Evolutionary conservation across 92 coral and sea anemone genomes (phyloP).

Genomic region (Palythoa grandis): DNA sequence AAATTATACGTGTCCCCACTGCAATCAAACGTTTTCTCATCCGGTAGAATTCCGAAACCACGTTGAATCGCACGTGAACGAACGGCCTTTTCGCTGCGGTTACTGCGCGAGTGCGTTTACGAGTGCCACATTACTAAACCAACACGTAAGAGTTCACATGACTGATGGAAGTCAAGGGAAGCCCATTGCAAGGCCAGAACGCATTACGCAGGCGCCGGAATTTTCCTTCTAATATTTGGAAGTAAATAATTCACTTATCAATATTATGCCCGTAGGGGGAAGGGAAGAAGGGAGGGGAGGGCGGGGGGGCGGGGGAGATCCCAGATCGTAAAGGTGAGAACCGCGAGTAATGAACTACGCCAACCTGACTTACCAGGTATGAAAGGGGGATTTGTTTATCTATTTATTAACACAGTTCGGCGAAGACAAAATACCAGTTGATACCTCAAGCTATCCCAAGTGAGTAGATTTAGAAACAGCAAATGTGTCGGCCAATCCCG

Average conservation of each 20-base stretch:
- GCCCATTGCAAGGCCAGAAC: slow-evolving; percentile 66
- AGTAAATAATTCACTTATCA: no score
- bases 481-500: neutral
- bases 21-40: slow-evolving; percentile 84
- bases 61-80: slow-evolving; percentile 94
- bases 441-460: neutral
- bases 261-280: no score
- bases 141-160: slow-evolving; percentile 95
- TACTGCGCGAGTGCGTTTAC: slow-evolving; percentile 95
- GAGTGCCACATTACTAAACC: slow-evolving; percentile 84
- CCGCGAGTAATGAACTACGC: no score
- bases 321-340: no score
- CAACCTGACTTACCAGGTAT: no score
- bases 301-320: no score
- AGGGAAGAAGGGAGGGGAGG: no score
- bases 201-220: slow-evolving; percentile 56
- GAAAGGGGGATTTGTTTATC: no score
- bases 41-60: slow-evolving; percentile 93
- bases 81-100: slow-evolving; percentile 94
- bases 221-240: slow-evolving; percentile 3
- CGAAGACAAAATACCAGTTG: neutral
- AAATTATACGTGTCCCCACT: slow-evolving; percentile 87
- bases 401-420: no score
- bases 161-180: slow-evolving; percentile 68
- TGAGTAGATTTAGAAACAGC: no score